Conservation (phyloP, 2,113 vertebrate genomes). For the Peucedramus taeniatus region DNA sequence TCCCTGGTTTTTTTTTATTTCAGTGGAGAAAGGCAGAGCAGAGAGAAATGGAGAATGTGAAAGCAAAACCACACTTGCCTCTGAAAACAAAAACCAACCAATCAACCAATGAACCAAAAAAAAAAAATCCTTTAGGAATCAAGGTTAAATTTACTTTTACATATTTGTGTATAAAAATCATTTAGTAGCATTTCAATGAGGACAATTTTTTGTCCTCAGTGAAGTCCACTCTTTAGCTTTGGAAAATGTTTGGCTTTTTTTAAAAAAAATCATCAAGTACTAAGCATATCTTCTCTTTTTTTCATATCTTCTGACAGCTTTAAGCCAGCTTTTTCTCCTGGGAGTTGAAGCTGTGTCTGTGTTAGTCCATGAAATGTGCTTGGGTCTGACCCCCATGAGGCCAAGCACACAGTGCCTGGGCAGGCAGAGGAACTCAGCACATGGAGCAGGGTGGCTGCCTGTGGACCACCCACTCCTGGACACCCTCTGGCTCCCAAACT, state of each 20-base stretch:
- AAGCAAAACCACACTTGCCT: not conserved
- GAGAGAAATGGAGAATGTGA: not conserved
- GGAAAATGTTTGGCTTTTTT: not conserved
- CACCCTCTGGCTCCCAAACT: not conserved
- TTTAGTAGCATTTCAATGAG: not conserved
- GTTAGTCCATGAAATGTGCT: accelerated
- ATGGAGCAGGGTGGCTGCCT: accelerated
- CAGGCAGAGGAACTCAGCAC: accelerated
- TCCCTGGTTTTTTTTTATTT: not conserved
- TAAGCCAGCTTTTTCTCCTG: not conserved
- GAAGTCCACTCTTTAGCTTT: not conserved
- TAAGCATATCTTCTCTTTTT: not conserved
- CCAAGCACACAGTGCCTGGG: not conserved
- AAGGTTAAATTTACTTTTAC: not conserved
- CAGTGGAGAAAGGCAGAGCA: not conserved
- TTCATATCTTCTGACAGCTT: not conserved
- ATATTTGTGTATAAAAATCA: not conserved
- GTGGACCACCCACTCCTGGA: not conserved
- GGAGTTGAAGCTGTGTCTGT: not conserved
- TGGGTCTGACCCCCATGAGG: not conserved
- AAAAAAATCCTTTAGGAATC: not conserved
- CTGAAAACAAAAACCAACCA: not conserved
- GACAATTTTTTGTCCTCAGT: not conserved
- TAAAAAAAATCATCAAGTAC: not conserved
- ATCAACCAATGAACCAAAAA: not conserved